phyloP scores from a whole-genome alignment of 2,797 vertebrate genomes.

The Channa striata region DNA sequence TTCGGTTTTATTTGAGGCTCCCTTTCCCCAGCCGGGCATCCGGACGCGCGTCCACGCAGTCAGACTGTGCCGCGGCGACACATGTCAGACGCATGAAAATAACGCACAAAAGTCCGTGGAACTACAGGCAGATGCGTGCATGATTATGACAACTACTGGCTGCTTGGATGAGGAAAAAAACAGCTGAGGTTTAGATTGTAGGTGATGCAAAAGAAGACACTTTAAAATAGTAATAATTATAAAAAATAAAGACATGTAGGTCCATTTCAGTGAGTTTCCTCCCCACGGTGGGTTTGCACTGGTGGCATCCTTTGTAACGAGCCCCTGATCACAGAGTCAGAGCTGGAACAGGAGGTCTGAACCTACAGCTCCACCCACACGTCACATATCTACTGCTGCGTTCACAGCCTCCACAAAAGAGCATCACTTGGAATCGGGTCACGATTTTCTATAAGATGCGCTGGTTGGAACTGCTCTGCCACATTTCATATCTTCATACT shows the following conservation, averaged over 20 bases:
- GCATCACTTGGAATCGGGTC: constrained; percentile 34
- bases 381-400: constrained; percentile 50
- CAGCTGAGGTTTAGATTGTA: not conserved
- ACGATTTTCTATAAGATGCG: not conserved
- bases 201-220: too few species aligned
- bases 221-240: not conserved
- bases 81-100: not conserved
- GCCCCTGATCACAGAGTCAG: constrained; percentile 62
- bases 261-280: constrained; percentile 38
- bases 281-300: constrained; percentile 51
- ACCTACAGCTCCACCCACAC: constrained; percentile 83
- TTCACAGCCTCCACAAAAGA: constrained; percentile 65
- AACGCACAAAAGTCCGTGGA: not conserved
- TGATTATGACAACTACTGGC: not conserved
- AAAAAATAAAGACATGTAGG: not conserved
- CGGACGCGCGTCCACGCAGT: not conserved
- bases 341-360: constrained; percentile 70
- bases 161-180: not conserved
- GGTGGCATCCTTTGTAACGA: constrained; percentile 70
- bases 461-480: not conserved
- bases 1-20: constrained; percentile 10
- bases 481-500: not conserved
- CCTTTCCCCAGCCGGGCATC: not conserved
- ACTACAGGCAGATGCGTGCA: not conserved
- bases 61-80: not conserved